phyloP scores from a whole-genome alignment of 1,140 invertebrate species.

The Oscheius sp. region DNA sequence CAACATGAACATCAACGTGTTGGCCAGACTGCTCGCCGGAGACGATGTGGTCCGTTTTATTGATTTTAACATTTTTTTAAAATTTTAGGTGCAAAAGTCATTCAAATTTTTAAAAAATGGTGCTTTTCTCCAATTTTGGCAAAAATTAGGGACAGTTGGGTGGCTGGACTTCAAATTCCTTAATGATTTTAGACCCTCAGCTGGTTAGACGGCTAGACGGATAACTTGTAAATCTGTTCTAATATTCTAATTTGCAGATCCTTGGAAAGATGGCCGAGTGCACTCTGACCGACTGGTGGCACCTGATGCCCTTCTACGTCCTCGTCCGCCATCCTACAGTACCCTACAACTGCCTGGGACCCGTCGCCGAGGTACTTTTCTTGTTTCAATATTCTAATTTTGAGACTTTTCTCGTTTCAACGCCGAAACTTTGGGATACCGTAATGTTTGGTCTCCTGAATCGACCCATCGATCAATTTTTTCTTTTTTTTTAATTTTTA shows the following conservation, averaged over 20 bases:
- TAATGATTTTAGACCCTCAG: background rate
- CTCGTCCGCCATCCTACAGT: background rate
- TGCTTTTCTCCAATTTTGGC: background rate
- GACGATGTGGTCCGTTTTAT: background rate
- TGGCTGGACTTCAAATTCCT: too few relatives aligned
- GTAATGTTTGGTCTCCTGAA: too few relatives aligned
- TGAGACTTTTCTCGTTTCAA: too few relatives aligned
- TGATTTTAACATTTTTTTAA: background rate
- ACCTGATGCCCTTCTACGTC: slow-evolving; percentile 15
- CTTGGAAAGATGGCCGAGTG: background rate
- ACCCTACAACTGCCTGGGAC: background rate
- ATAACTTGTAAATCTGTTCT: too few relatives aligned
- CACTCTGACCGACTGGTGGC: background rate
- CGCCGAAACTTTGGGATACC: too few relatives aligned
- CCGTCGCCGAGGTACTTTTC: background rate
- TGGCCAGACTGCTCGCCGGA: background rate
- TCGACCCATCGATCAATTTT: too few relatives aligned
- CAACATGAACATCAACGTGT: background rate
- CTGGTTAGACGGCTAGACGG: too few relatives aligned
- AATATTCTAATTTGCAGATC: too few relatives aligned
- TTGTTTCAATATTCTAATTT: too few relatives aligned
- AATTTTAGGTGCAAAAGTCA: background rate
- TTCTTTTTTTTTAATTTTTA: too few relatives aligned
- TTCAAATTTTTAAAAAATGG: background rate
- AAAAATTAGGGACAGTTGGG: background rate